A percentile compares a stretch with the other conserved stretches of the same genome.
Conservation (phyloP, 2,888 invertebrate species). For the Eristalis tenax region DNA sequence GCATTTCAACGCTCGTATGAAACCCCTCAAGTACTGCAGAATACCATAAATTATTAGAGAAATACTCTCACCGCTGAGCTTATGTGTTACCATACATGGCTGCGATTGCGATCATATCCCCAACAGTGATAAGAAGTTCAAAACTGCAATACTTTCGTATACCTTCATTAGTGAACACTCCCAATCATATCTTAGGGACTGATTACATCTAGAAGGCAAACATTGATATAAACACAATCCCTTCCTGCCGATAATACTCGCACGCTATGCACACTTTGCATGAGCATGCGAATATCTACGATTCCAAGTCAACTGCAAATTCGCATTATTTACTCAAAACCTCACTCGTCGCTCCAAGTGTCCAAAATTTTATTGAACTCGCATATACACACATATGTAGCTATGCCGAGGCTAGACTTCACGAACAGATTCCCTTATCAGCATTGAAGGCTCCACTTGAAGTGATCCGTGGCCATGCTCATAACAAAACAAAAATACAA, state of each 20-base stretch:
- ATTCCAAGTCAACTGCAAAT: conserved; percentile 19
- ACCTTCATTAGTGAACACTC: not conserved
- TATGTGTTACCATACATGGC: too few species aligned
- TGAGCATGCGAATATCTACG: conserved; percentile 15
- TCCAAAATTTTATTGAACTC: conserved; percentile 25
- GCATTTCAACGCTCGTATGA: too few species aligned
- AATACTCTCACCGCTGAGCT: too few species aligned
- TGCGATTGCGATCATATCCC: not conserved
- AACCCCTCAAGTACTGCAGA: too few species aligned
- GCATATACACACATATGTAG: not conserved
- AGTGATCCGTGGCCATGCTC: conserved; percentile 66
- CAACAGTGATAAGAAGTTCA: not conserved
- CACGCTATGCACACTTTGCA: conserved; percentile 11
- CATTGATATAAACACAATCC: conserved; percentile 37
- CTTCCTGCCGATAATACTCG: conserved; percentile 37
- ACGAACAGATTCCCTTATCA: conserved; percentile 39
- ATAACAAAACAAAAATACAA: conserved; percentile 21
- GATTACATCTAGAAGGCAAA: conserved; percentile 40
- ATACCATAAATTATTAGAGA: too few species aligned
- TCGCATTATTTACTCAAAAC: conserved; percentile 32
- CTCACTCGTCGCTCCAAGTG: conserved; percentile 24
- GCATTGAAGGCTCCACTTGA: conserved; percentile 54
- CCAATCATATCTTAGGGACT: conserved; percentile 8
- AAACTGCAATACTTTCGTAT: not conserved
- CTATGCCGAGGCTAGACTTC: conserved; percentile 5